These are phyloP conservation scores for Charaxes varanes DNA, from an alignment of 1,140 invertebrate genomes.

Conservation along the genomic window DNA sequence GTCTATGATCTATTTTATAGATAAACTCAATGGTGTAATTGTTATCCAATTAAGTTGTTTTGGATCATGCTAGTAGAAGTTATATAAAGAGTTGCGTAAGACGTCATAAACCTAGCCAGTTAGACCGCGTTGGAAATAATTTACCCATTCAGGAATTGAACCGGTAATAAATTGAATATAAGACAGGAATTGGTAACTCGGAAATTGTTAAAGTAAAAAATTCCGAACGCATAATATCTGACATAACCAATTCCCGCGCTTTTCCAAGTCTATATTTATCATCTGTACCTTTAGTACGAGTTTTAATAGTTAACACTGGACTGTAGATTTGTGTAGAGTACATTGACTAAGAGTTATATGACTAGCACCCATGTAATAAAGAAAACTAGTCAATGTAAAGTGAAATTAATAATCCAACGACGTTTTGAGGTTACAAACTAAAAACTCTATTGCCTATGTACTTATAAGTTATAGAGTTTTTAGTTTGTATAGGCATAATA, in stretches of 20 bases:
- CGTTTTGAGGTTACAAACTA: no score
- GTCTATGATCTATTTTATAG: not conserved
- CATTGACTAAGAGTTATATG: no score
- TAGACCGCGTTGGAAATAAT: constrained; percentile 11
- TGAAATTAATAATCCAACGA: no score
- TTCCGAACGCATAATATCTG: not conserved
- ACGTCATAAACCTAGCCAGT: constrained; percentile 22
- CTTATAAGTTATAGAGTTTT: no score
- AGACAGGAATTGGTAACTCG: constrained; percentile 3
- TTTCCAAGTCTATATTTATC: not conserved
- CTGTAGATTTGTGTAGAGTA: no score
- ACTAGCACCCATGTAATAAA: no score
- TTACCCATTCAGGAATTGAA: constrained; percentile 1
- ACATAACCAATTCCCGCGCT: not conserved
- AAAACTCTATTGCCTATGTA: no score
- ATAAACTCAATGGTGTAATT: constrained; percentile 9
- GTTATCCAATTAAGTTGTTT: constrained; percentile 29
- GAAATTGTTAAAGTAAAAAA: not conserved
- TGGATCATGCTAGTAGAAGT: constrained; percentile 22
- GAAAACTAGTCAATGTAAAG: no score
- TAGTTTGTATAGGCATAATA: no score
- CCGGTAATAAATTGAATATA: constrained; percentile 1
- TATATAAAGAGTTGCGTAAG: constrained; percentile 34
- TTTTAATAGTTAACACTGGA: no score
- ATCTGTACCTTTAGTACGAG: no score